Evolutionary conservation across 1,140 invertebrate genomes (phyloP).

Genomic region (Brevipalpus yothersi): DNA sequence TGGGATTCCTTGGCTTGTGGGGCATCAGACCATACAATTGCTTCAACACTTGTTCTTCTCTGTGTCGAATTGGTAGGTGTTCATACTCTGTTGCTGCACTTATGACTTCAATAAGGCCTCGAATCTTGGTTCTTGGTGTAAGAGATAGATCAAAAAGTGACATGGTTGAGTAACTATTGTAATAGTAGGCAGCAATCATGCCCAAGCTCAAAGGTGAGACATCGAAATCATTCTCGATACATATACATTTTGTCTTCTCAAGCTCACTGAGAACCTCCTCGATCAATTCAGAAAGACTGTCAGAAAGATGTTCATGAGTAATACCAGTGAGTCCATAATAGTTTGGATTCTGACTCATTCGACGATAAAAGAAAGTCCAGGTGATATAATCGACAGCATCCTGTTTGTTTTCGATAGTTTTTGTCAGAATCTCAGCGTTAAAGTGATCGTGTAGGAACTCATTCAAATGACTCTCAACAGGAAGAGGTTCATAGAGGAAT

Average conservation of each 20-base stretch:
- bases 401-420: slow-evolving; percentile 99
- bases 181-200: slow-evolving; percentile 99
- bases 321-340: slow-evolving; percentile 90
- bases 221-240: slow-evolving; percentile 94
- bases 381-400: slow-evolving; percentile 98
- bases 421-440: slow-evolving; percentile 97
- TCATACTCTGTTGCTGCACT: slow-evolving; percentile 92
- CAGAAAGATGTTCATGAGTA: slow-evolving; percentile 84
- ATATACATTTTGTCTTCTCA: slow-evolving; percentile 93
- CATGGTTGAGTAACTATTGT: slow-evolving; percentile 99
- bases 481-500: slow-evolving; percentile 87
- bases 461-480: slow-evolving; percentile 91
- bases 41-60: slow-evolving; percentile 67
- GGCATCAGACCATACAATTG: slow-evolving; percentile 16
- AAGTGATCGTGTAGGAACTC: slow-evolving; percentile 96
- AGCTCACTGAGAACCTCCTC: slow-evolving; percentile 84
- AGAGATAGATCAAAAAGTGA: slow-evolving; percentile 91
- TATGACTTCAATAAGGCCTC: slow-evolving; percentile 90
- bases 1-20: slow-evolving; percentile 1
- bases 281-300: slow-evolving; percentile 92
- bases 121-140: slow-evolving; percentile 89
- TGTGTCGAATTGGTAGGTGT: slow-evolving; percentile 71
- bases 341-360: slow-evolving; percentile 96
- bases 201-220: slow-evolving; percentile 84
- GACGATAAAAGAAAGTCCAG: slow-evolving; percentile 92